These are phyloP conservation scores for Sardina pilchardus DNA, from an alignment of 2,113 vertebrate genomes.

Conservation along the genomic window DNA sequence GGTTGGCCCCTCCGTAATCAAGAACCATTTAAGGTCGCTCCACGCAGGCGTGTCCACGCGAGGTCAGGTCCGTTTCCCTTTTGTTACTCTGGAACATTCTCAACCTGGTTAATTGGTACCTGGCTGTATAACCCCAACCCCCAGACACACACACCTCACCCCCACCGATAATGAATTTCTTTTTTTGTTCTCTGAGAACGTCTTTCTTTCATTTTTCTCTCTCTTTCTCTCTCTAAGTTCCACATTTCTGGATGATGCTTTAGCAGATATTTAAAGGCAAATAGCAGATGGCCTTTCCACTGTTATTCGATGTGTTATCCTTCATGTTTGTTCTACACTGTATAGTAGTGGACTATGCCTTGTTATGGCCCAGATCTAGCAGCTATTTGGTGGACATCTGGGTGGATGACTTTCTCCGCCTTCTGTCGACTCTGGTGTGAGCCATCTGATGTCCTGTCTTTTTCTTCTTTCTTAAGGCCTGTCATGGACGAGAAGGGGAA, in stretches of 20 bases:
- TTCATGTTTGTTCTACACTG: too few species aligned
- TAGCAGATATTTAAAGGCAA: too few species aligned
- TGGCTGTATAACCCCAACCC: constrained; percentile 29
- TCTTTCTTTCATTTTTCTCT: neutral
- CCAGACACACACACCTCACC: too few species aligned
- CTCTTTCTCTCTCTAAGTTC: constrained; percentile 25
- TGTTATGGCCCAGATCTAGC: neutral
- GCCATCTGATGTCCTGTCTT: neutral
- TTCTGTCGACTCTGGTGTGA: neutral
- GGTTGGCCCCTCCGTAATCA: constrained; percentile 54
- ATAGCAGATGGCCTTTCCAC: too few species aligned
- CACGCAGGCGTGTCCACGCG: constrained; percentile 45
- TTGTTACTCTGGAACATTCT: constrained; percentile 47
- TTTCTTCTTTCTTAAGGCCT: neutral
- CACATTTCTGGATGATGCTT: neutral
- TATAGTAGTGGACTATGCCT: neutral
- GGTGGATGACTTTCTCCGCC: neutral
- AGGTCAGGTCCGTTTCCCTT: constrained; percentile 49
- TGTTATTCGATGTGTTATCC: too few species aligned
- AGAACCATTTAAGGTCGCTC: constrained; percentile 51
- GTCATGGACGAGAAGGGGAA: neutral
- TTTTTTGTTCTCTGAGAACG: neutral
- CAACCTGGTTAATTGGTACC: constrained; percentile 31
- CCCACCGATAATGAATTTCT: neutral
- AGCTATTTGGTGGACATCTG: too few species aligned